Evolutionary conservation across 2,888 invertebrate species (phyloP).

Genomic region (Dendrolimus pini): DNA sequence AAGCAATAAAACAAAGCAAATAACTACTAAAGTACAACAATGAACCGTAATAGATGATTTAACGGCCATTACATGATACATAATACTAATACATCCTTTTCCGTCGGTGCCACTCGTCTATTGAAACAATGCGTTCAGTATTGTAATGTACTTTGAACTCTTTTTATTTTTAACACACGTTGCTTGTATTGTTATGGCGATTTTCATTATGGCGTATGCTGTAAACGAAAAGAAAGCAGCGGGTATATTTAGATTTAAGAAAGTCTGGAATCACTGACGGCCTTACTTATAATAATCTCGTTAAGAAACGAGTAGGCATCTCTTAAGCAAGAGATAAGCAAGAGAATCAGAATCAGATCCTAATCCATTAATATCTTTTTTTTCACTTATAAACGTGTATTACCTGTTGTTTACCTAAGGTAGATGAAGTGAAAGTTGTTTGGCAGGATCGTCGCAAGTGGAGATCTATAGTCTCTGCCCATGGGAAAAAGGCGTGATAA

Average conservation of each 20-base stretch:
- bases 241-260: neutral
- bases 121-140: slow-evolving; percentile 46
- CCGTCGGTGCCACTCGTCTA: neutral
- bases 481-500: too few relatives aligned
- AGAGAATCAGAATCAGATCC: too few relatives aligned
- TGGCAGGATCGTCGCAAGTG: too few relatives aligned
- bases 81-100: neutral
- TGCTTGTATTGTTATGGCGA: slow-evolving; percentile 45
- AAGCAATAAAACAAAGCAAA: neutral
- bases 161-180: slow-evolving; percentile 52
- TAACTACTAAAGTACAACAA: neutral
- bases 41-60: neutral
- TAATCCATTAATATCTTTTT: too few relatives aligned
- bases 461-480: too few relatives aligned
- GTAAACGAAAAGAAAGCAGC: slow-evolving; percentile 17
- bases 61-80: neutral
- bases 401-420: too few relatives aligned
- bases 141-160: slow-evolving; percentile 35
- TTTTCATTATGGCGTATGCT: slow-evolving; percentile 29
- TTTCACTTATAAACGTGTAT: too few relatives aligned
- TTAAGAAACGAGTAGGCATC: too few relatives aligned
- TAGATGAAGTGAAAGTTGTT: too few relatives aligned
- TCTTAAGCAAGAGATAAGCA: too few relatives aligned
- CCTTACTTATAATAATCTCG: too few relatives aligned
- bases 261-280: too few relatives aligned